Evolutionary conservation across 2,888 invertebrate species (phyloP), one percentile per base, ranked within the genome.

Genomic region (Parnassius glacialis): DNA sequence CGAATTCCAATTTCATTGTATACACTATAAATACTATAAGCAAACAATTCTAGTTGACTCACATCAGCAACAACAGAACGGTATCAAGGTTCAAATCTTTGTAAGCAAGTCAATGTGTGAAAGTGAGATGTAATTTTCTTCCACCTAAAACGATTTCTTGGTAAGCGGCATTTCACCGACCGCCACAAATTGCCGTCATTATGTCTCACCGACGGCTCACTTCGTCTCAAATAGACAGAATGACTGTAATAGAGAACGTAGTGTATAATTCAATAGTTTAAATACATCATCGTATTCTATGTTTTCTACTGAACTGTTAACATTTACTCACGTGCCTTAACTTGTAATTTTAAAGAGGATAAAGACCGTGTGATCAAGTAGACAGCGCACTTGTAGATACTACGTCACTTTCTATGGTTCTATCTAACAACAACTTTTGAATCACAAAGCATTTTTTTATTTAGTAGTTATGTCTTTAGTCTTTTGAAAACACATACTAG

Each of bases 141-240:
- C 55, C 56, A 56, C 56, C 59, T 59, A 59, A 63, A 63, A 56
- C 63, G 59, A 63, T 63, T 63, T 63, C 63, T 63, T 63, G 52
- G 59, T 57, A 63, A 59, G 25, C 55, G 52, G 59, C 63, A 56
- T 59, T 59, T 63, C 63, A 63, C 55, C 63, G 59, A 10, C 47
- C 55, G 51, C 54, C 55, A 56, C 63, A 63, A 63, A 63, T 63
- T 63, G 59, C 59, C 52, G 52, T 56, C 59, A 63, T 63, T 63
- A 63, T 56, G 55, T 47, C 63, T 48, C 44, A 56, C 57, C 25
- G 44, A 63, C 59, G 55, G 54, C 55, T 63, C 16, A 50, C 63
- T 59, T 56, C 47, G 44, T 59, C 56, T 52, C 47, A 41, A 59
- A 59, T 57, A 52, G 61, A 52, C 52, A 43, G 47, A 57, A 42